Evolutionary conservation across 1,140 invertebrate genomes (phyloP).

Genomic region (Hirudo medicinalis): DNA sequence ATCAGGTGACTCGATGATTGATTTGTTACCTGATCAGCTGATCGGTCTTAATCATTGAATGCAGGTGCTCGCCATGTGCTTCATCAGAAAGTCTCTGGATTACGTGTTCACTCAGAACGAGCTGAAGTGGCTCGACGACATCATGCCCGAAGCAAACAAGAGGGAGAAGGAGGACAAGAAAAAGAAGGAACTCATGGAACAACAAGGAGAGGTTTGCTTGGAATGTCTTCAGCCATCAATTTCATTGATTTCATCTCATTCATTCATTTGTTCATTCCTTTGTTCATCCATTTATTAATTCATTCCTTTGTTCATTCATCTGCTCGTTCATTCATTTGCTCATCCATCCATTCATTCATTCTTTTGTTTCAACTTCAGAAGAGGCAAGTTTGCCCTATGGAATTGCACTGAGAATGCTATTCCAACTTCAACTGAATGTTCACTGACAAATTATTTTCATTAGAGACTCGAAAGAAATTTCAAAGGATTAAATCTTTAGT

Average conservation of each 20-base stretch:
- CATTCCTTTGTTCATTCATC: too few species aligned
- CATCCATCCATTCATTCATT: too few species aligned
- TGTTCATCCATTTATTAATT: too few species aligned
- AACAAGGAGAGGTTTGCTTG: neutral
- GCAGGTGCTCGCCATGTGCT: conserved; percentile 64
- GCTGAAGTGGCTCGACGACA: conserved; percentile 81
- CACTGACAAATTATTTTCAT: too few species aligned
- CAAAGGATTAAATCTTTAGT: too few species aligned
- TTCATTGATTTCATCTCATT: neutral
- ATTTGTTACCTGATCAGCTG: neutral
- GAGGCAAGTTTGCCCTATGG: too few species aligned
- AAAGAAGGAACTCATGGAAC: conserved; percentile 8
- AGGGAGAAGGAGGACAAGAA: conserved; percentile 18
- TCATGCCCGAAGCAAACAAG: conserved; percentile 59
- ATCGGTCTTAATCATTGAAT: neutral
- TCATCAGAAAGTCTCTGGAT: conserved; percentile 75
- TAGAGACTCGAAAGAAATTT: too few species aligned
- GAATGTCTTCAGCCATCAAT: neutral
- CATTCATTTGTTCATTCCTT: neutral
- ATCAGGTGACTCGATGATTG: too few species aligned
- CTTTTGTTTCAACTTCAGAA: too few species aligned
- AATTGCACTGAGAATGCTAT: too few species aligned
- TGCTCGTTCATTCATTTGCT: too few species aligned
- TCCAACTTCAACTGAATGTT: too few species aligned
- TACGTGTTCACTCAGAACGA: conserved; percentile 78